These are phyloP conservation scores for Saccopteryx bilineata DNA, from an alignment of 2,113 vertebrate genomes.

Conservation along the genomic window DNA sequence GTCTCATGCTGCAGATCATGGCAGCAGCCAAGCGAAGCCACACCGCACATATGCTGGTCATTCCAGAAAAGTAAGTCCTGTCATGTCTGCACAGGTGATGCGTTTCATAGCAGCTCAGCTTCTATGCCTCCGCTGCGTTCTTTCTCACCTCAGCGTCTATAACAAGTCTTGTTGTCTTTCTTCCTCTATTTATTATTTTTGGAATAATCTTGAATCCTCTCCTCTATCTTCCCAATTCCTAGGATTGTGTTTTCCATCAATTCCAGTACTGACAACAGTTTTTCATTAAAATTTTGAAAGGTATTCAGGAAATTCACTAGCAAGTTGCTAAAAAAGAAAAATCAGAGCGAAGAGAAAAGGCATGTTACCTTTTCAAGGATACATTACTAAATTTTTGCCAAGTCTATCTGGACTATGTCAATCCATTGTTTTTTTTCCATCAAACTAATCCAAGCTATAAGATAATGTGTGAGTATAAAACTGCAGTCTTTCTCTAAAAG, in stretches of 20 bases:
- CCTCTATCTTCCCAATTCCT: neutral
- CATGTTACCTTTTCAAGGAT: conserved; percentile 16
- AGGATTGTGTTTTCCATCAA: conserved; percentile 28
- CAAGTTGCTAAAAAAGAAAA: neutral
- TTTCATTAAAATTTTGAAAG: conserved; percentile 54
- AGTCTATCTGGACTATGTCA: neutral
- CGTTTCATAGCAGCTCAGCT: neutral
- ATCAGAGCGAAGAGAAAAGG: conserved; percentile 53
- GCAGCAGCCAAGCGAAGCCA: neutral
- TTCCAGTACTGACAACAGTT: neutral
- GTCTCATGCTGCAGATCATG: neutral
- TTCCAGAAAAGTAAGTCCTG: neutral
- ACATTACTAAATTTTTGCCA: neutral
- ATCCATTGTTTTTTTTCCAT: neutral
- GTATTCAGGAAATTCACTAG: conserved; percentile 35
- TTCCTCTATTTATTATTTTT: neutral
- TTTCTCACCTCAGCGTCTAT: neutral
- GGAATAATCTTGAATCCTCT: neutral
- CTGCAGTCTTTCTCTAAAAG: neutral
- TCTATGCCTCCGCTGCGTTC: neutral
- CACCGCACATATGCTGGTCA: neutral
- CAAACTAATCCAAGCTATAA: neutral
- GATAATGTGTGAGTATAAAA: neutral
- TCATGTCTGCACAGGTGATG: too few relatives aligned
- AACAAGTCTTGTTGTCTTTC: neutral